Conservation (phyloP, 2,888 invertebrate genomes). For the Tiphia femorata region DNA sequence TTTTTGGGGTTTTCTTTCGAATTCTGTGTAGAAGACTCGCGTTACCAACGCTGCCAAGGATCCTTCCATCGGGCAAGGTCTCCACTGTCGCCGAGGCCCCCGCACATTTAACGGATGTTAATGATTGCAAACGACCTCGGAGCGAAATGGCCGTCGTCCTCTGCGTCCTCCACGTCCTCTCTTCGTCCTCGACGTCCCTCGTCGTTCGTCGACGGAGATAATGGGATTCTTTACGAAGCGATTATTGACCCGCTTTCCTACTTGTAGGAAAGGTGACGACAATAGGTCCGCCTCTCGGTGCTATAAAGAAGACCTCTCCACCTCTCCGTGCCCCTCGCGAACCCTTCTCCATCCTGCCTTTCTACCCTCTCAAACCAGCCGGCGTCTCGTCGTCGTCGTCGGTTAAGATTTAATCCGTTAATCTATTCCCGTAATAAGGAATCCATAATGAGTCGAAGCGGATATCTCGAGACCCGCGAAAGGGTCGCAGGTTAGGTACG, state of each 20-base stretch:
- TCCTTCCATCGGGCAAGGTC: too few species aligned
- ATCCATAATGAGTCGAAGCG: slow-evolving; percentile 55
- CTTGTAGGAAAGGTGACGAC: slow-evolving; percentile 38
- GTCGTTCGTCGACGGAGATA: too few species aligned
- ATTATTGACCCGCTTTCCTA: slow-evolving; percentile 50
- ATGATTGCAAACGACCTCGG: slow-evolving; percentile 36
- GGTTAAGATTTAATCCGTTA: slow-evolving; percentile 57
- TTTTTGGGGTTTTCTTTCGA: too few species aligned
- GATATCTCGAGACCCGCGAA: slow-evolving; percentile 37
- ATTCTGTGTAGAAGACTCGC: too few species aligned
- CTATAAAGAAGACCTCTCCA: slow-evolving; percentile 20
- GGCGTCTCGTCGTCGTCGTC: slow-evolving; percentile 25
- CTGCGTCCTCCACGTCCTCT: too few species aligned
- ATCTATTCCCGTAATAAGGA: slow-evolving; percentile 58
- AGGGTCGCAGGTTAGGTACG: slow-evolving; percentile 33
- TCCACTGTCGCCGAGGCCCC: slow-evolving; percentile 5
- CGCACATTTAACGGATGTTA: slow-evolving; percentile 30
- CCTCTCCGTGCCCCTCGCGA: slow-evolving; percentile 4
- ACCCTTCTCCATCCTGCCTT: slow-evolving; percentile 3
- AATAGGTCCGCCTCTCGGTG: slow-evolving; percentile 23
- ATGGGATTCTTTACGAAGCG: slow-evolving; percentile 49
- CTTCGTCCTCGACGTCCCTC: too few species aligned
- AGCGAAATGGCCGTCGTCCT: slow-evolving; percentile 36
- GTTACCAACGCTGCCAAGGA: too few species aligned
- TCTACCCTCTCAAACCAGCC: not conserved